Base-by-base conservation (phyloP, 2,888 invertebrate species). In the Shargacucullia verbasci region DNA sequence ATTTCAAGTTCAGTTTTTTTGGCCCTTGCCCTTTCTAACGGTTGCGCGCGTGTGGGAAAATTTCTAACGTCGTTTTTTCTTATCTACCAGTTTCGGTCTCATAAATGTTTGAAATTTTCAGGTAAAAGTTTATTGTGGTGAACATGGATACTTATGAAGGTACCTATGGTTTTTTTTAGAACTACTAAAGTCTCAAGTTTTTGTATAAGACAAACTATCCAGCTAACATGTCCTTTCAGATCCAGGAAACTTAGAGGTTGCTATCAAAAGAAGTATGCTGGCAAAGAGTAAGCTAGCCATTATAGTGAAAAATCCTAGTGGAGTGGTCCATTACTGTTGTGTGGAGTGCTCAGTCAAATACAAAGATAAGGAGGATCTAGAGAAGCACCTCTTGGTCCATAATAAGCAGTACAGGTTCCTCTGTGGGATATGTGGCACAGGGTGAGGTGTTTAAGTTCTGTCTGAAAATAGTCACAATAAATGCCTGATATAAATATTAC, bases 341-440 rank as follows among this genome's bases (percentile, higher is more conserved):
- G 96, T 97, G 1, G 96, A 97, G 82, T 97, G 97, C 80, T 95
- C 96, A 60, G 96, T 96, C 94, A 96, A 96, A 37, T 97, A 96
- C 87, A 95, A 95, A 0, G 96, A 96, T 67, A 97, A 96, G 78
- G 96, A 96, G 67, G 90, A 96, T 53, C 85, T 97, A 52, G 97
- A 97, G 81, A 95, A 96, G 70, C 97, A 97, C 84, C 88, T 97
- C 43, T 95, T 96, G 35, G 95, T 95, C 5, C 97, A 97, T 83
- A 97, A 96, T 85, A 96, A 96, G 67, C 97, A 97, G 78, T 95
- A 97, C 78, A 94, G 97, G 73, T 96, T 95, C 78, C 94, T 97
- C 47, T 97, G 97, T 83, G 96, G 96, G 60, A 96, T 97, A 52
- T 97, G 97, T 86, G 97, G 97, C 0, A 96, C 96, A 34, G 96